phyloP scores from a whole-genome alignment of 1,140 invertebrate genomes.

The Dysdera silvatica region DNA sequence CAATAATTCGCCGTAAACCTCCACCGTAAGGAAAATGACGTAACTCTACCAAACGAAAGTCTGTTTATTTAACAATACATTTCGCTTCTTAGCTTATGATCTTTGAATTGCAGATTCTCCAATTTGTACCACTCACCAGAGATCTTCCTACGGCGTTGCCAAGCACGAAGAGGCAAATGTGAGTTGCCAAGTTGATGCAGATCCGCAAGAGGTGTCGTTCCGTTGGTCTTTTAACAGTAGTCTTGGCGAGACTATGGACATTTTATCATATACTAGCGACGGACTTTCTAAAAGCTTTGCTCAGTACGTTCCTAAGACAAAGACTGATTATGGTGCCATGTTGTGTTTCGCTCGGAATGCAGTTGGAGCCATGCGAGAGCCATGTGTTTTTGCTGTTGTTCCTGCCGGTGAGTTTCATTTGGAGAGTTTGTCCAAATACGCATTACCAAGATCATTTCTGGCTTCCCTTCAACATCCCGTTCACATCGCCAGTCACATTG shows the following conservation, averaged over 20 bases:
- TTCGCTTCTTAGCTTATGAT: too few species aligned
- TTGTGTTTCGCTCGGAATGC: conserved; percentile 74
- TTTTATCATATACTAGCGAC: conserved; percentile 4
- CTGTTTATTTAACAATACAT: too few species aligned
- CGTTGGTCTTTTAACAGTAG: conserved; percentile 88
- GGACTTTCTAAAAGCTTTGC: conserved; percentile 51
- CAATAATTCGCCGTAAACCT: too few species aligned
- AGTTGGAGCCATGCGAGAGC: conserved; percentile 62
- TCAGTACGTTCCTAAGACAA: conserved; percentile 62
- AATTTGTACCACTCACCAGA: conserved; percentile 63
- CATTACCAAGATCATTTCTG: too few species aligned
- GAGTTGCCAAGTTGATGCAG: conserved; percentile 74
- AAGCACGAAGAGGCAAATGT: conserved; percentile 66
- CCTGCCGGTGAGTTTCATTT: conserved; percentile 63
- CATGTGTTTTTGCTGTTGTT: conserved; percentile 83
- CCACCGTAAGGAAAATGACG: too few species aligned
- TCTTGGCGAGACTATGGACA: background rate
- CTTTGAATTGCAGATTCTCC: conserved; percentile 87
- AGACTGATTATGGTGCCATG: conserved; percentile 77
- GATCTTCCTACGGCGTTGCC: conserved; percentile 70
- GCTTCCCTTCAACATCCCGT: too few species aligned
- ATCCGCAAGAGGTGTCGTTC: conserved; percentile 68
- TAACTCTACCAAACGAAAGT: too few species aligned
- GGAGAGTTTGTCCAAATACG: background rate
- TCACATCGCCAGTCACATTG: too few species aligned